Base-by-base conservation (phyloP, 1,140 invertebrate genomes). In the Armadillidium nasatum region DNA sequence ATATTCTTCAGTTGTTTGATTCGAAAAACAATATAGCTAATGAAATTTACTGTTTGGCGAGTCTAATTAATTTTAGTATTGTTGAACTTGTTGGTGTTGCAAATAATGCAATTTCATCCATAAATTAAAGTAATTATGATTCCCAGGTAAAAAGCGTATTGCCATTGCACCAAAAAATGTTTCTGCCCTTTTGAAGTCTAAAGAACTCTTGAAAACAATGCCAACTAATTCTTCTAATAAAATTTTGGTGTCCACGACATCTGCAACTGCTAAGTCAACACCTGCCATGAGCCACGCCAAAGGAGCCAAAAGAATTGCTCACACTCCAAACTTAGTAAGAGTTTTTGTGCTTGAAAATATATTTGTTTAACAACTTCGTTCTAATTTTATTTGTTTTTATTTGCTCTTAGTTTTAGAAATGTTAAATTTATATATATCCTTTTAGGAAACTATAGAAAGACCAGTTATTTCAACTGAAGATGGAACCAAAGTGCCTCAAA, bases 401-500 rank as follows among this genome's bases (percentile, higher is more conserved):
- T 43, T 10, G 50, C 70, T 0, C 0, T n/a, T 72, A 3, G 15
- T 72, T 15, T 75, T 46, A 33, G n/a, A 13, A 23, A 23, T n/a
- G n/a, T n/a, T n/a, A n/a, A n/a, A n/a, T n/a, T n/a, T n/a, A n/a
- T n/a, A n/a, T n/a, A n/a, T 33, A 21, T n/a, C 22, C 73, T 19
- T 43, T 19, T 73, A 88, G 87, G 81, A 80, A 45, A 74, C 76
- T 7, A 74, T 87, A 72, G 84, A 84, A 66, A 84, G 88, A 79
- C 85, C 89, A 0, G 82, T 87, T 43, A 87, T 95, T 60, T 89
- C 92, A 84, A 86, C 89, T 44, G 85, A 86, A 22, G 85, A 82
- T 72, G 86, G 91, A 15, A 84, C 85, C 6, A 95, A 95, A 85
- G 92, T 96, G 73, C 89, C 93, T 7, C 88, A 90, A 46, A 94